Conservation (phyloP, 2,113 vertebrate species). For the Halcyon malimbica region DNA sequence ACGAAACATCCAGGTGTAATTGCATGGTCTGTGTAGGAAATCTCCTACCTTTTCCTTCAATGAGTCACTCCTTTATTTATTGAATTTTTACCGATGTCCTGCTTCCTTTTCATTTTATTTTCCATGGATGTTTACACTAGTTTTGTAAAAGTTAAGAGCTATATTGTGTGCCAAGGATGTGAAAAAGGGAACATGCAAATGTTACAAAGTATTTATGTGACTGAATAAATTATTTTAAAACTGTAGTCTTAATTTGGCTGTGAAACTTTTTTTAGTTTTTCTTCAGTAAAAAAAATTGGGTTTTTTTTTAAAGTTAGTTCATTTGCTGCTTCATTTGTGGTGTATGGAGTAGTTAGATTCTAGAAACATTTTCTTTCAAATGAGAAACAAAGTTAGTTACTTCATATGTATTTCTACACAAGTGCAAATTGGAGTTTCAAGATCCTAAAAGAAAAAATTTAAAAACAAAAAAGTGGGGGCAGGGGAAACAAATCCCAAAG, state of each 20-base stretch:
- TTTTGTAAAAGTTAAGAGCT: conserved; percentile 72
- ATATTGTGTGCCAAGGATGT: conserved; percentile 72
- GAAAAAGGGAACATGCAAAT: conserved; percentile 68
- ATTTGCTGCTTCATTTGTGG: neutral
- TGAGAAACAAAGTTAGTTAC: rapidly evolving
- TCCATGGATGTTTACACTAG: conserved; percentile 66
- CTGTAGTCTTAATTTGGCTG: conserved; percentile 19
- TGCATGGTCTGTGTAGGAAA: neutral
- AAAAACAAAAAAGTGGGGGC: neutral
- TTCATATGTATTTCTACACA: neutral
- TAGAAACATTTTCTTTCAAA: neutral
- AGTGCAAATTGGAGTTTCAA: neutral
- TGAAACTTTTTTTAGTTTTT: neutral
- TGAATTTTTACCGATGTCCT: conserved; percentile 28
- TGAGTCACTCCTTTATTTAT: conserved; percentile 55
- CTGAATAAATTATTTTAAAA: conserved; percentile 76
- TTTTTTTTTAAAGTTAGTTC: neutral
- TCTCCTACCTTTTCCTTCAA: neutral
- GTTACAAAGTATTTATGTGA: conserved; percentile 76
- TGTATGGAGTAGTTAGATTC: neutral
- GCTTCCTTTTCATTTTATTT: conserved; percentile 19
- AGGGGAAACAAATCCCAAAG: neutral
- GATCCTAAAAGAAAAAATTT: neutral
- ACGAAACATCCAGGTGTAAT: conserved; percentile 30
- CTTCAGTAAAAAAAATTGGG: neutral